Conservation (phyloP, 2,113 vertebrate species). For the Nestor notabilis region DNA sequence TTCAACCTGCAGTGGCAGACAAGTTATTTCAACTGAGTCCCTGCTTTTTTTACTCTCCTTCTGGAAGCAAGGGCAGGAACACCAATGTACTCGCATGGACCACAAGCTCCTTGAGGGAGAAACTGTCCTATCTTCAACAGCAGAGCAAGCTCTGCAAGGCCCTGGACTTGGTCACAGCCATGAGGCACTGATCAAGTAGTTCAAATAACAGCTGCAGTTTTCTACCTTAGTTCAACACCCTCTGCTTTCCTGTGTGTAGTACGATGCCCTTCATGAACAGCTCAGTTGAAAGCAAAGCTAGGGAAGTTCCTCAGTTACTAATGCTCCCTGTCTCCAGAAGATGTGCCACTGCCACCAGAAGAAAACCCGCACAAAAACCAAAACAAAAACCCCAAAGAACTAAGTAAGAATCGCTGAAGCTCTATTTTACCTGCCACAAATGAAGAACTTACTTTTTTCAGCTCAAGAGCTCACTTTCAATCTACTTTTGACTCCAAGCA, state of each 20-base stretch:
- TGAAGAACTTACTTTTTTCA: neutral
- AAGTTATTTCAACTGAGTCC: neutral
- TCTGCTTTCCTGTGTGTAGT: neutral
- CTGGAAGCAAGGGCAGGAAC: neutral
- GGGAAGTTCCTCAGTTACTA: neutral
- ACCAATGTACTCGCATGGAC: neutral
- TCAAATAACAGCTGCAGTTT: neutral
- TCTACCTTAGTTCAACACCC: neutral
- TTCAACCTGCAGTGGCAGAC: neutral
- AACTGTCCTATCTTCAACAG: neutral
- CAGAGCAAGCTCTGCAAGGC: neutral
- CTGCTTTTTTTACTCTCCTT: neutral
- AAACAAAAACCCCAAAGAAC: neutral
- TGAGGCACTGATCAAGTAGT: neutral
- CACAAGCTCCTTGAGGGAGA: neutral
- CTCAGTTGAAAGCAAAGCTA: neutral
- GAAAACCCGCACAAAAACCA: neutral
- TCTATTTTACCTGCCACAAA: neutral
- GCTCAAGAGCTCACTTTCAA: neutral
- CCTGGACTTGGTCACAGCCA: neutral
- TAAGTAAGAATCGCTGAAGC: neutral
- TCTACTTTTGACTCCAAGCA: neutral
- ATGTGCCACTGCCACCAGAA: fast-evolving
- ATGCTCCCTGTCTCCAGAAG: neutral
- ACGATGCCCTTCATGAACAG: neutral